These are phyloP conservation scores for human DNA, from an alignment of 2,113 vertebrate genomes.

Conservation along the genomic window DNA sequence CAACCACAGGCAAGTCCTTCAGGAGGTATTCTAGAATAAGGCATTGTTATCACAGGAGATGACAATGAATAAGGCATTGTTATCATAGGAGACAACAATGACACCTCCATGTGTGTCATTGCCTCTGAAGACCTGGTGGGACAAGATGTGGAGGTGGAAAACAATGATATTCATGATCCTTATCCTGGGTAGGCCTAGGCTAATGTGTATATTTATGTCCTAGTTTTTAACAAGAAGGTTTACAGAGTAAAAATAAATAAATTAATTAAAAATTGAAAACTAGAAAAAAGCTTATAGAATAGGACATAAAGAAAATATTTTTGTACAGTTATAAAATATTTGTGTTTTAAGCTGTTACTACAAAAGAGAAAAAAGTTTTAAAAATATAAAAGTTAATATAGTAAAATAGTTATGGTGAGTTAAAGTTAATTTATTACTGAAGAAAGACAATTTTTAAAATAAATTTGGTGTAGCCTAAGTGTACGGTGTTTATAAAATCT, in stretches of 20 bases:
- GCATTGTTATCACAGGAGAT: not conserved
- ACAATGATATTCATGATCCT: not conserved
- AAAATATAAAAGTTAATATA: not conserved
- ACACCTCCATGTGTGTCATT: not conserved
- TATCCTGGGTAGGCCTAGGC: not conserved
- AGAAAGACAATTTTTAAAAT: not conserved
- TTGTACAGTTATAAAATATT: not conserved
- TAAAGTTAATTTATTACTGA: not conserved
- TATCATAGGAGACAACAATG: too few species aligned
- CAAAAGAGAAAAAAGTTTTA: not conserved
- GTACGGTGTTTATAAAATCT: not conserved
- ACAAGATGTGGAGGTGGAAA: not conserved
- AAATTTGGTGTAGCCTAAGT: not conserved
- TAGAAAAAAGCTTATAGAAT: not conserved
- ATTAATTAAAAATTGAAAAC: not conserved
- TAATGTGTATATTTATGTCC: not conserved
- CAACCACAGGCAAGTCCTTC: not conserved
- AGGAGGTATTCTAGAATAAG: not conserved
- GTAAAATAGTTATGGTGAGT: not conserved
- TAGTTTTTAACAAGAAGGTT: not conserved
- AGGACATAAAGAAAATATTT: not conserved
- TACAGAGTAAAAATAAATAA: not conserved
- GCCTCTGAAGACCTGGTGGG: not conserved
- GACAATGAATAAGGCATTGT: not conserved
- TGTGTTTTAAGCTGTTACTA: not conserved